Evolutionary conservation across 2,797 vertebrate species (phyloP).

Genomic region (Gymnopithys bicolor): DNA sequence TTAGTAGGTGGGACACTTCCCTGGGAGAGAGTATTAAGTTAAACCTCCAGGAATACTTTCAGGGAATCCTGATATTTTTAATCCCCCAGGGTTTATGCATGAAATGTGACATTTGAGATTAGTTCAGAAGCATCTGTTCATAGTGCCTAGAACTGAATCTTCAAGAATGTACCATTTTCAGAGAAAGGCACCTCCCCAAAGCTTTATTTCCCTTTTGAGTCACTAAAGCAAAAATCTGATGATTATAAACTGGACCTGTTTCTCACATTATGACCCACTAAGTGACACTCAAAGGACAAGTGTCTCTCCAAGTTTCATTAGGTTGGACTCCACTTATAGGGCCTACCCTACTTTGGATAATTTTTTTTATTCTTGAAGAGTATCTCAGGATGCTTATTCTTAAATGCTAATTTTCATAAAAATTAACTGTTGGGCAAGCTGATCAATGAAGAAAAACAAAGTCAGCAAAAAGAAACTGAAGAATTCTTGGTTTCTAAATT

Average conservation of each 20-base stretch:
- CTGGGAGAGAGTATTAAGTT: slow-evolving; percentile 2
- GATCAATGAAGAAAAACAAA: neutral
- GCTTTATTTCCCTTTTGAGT: neutral
- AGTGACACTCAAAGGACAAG: neutral
- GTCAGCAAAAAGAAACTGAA: neutral
- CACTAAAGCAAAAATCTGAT: neutral
- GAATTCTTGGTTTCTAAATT: neutral
- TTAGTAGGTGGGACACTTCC: slow-evolving; percentile 21
- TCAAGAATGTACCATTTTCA: neutral
- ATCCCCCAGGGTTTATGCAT: slow-evolving; percentile 20
- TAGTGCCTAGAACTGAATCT: neutral
- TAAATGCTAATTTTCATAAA: neutral
- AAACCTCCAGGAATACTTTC: neutral
- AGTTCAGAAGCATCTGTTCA: slow-evolving; percentile 33
- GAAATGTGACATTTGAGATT: slow-evolving; percentile 57
- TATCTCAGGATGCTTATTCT: neutral
- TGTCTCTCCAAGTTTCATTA: neutral
- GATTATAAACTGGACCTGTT: neutral
- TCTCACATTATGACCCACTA: neutral
- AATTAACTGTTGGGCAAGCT: neutral
- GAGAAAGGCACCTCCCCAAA: neutral
- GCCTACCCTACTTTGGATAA: neutral
- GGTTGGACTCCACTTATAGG: neutral
- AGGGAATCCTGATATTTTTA: neutral
- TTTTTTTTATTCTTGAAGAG: neutral